These are phyloP conservation scores for Balaeniceps rex DNA, from an alignment of 2,113 vertebrate genomes.

Conservation along the genomic window DNA sequence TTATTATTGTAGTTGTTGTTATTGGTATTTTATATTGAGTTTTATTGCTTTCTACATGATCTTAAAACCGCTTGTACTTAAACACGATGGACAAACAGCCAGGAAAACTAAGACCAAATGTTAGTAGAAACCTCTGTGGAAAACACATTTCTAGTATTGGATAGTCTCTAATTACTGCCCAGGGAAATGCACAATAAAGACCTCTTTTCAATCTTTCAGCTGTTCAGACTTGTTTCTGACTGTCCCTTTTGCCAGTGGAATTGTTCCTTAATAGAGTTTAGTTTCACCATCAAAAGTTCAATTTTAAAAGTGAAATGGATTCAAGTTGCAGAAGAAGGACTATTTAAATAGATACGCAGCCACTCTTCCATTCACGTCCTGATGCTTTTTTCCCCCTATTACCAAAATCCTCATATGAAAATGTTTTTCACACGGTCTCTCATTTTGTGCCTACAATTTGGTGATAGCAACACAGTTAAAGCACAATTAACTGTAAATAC, in stretches of 20 bases:
- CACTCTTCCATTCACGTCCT: background rate
- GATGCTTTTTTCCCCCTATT: background rate
- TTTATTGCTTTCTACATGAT: background rate
- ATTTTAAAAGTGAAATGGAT: constrained; percentile 10
- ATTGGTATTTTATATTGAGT: background rate
- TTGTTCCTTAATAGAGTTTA: background rate
- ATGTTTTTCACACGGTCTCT: background rate
- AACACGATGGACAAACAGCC: background rate
- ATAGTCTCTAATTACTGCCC: background rate
- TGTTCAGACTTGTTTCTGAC: background rate
- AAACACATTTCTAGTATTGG: background rate
- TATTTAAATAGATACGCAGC: background rate
- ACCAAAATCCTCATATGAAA: background rate
- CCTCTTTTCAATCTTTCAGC: constrained; percentile 31
- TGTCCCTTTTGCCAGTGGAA: background rate
- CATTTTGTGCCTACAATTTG: background rate
- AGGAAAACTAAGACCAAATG: constrained; percentile 1
- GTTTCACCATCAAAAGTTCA: background rate
- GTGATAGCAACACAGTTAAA: background rate
- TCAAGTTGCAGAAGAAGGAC: background rate
- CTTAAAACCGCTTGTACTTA: background rate
- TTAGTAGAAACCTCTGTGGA: background rate
- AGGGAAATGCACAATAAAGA: constrained; percentile 10
- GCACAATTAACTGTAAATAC: background rate
- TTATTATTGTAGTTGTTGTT: background rate